Evolutionary conservation across 2,797 vertebrate species (phyloP), one percentile per base, ranked within the genome.

Genomic region (Choloepus didactylus): DNA sequence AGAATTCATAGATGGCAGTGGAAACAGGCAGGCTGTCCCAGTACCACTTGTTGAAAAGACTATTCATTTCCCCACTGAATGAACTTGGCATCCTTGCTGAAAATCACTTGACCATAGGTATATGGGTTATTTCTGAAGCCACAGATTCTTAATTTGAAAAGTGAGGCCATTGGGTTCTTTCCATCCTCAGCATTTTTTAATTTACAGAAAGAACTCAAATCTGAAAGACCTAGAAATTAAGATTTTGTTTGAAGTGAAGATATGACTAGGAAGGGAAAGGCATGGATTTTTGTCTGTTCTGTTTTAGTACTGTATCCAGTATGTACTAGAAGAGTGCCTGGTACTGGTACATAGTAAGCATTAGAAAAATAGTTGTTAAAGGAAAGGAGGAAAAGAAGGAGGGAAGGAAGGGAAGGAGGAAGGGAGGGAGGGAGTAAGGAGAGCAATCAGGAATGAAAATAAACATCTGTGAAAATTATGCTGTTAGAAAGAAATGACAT

Each of bases 391-490:
- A 49, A 49, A 12, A 12, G 49, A 49, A 12, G 46, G 46, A 49
- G 10, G 10, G 46, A 49, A 10, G 46, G 46, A 49, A 10, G 46
- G 46, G 10, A 10, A 49, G 46, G 35, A 35, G 35, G 41, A 6
- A 44, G 41, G 41, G 41, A 44, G 41, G 41, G 41, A 44, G 41
- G 41, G 41, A 44, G 41, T 44, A 59, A 56, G 79, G 23, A 64
- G 76, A 44, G 9, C 2, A 59, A 11, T 92, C 84, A 91, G 46
- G 25, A 94, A 87, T 91, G 41, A 93, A 92, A 85, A 67, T 79
- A 54, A 85, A 70, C 31, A 62, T 76, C 54, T 81, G 44, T 91
- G 83, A 95, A 83, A 95, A 81, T 51, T 93, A 29, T 69, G 35
- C 21, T 87, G 59, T 92, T 70, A 89, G 84, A n/a, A 29, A 72